These are phyloP conservation scores for Conomelus anceps DNA, from an alignment of 2,888 invertebrate species.

Conservation along the genomic window DNA sequence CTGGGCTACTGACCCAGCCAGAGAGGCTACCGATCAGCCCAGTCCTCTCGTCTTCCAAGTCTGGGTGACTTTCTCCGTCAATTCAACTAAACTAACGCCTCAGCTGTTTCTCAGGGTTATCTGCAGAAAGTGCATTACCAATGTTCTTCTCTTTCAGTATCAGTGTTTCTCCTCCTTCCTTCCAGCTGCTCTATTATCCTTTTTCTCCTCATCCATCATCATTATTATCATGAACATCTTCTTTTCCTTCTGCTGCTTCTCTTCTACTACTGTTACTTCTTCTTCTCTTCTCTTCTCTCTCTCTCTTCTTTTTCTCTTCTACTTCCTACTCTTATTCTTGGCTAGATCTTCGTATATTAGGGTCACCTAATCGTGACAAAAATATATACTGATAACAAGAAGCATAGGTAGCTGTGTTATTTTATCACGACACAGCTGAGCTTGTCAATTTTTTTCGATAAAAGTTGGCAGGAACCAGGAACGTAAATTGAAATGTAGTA, in stretches of 20 bases:
- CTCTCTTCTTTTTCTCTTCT: background rate
- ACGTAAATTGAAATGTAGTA: too few relatives aligned
- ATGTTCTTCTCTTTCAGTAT: background rate
- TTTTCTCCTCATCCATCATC: background rate
- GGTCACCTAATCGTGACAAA: background rate
- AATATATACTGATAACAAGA: too few relatives aligned
- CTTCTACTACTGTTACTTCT: too few relatives aligned
- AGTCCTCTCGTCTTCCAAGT: background rate
- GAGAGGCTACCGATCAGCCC: background rate
- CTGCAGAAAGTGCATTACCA: background rate
- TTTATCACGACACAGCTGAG: too few relatives aligned
- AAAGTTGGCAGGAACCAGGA: too few relatives aligned
- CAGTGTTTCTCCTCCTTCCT: background rate
- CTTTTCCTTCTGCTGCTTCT: background rate
- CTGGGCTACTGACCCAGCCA: background rate
- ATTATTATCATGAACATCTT: too few relatives aligned
- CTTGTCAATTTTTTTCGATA: too few relatives aligned
- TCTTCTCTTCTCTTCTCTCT: background rate
- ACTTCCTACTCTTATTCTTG: background rate
- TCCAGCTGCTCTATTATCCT: background rate
- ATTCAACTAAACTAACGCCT: background rate
- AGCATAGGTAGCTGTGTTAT: too few relatives aligned
- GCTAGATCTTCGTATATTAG: background rate
- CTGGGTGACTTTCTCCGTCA: background rate
- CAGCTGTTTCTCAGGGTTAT: background rate